Evolutionary conservation across 2,797 vertebrate species (phyloP), one percentile per base, ranked within the genome.

Genomic region (Syndactyla subalaris): DNA sequence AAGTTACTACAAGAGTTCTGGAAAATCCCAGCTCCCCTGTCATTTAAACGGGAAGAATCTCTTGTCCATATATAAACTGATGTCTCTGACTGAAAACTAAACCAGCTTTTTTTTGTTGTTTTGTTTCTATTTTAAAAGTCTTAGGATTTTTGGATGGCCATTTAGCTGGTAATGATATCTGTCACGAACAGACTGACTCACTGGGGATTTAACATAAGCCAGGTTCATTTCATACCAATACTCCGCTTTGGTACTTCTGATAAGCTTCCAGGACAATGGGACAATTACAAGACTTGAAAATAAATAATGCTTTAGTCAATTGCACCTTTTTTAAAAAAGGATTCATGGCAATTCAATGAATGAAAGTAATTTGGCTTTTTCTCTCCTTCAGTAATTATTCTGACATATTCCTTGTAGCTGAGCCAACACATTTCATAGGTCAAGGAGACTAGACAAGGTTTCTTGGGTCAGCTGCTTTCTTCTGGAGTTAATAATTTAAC

Each of bases 211-310:
- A 75, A 78, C 38, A 43, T 43, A 88, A 89, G 27, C 65, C 89
- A 85, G 57, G 57, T 80, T 93, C 11, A 3, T 84, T 90, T 88
- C 71, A 45, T 48, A 85, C 27, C 52, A 70, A 32, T 26, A 62
- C 14, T 77, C 49, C 22, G 61, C 82, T 80, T 89, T 91, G 61
- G 57, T 91, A 43, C n/a, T 71, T 71, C 76, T 88, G 82, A 91
- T 93, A 92, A 96, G 79, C 75, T 91, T 75, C 70, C 46, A 38
- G 58, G 46, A 91, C 89, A 88, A 77, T 49, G 36, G 45, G 85
- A 85, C 68, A 85, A 83, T 89, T 92, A 76, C 57, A 82, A 63
- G 82, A 88, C 85, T 83, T 72, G 55, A 85, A 92, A 92, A 94
- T 59, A 96, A 91, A 91, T 76, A 74, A 94, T 18, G 63, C 34